Conservation (phyloP, 2,113 vertebrate genomes). For the Dendrocopos noguchii region DNA sequence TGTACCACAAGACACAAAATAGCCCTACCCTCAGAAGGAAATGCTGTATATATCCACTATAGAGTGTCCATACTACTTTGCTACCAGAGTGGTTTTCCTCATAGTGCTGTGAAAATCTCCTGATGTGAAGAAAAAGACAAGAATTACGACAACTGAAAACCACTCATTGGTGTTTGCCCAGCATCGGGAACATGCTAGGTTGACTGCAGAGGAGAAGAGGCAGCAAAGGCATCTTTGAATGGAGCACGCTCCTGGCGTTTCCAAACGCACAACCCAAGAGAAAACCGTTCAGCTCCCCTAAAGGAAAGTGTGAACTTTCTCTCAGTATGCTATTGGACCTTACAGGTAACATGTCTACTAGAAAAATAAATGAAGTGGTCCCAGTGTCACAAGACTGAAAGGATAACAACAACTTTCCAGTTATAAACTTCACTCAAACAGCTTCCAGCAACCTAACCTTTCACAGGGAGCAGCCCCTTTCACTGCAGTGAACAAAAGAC, state of each 20-base stretch:
- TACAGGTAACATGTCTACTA: neutral
- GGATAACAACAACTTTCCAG: neutral
- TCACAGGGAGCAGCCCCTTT: neutral
- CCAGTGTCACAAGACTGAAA: neutral
- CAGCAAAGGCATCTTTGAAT: neutral
- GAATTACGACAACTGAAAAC: neutral
- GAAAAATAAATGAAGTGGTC: neutral
- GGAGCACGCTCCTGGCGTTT: neutral
- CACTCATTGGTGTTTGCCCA: neutral
- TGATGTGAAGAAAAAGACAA: neutral
- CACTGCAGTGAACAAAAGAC: neutral
- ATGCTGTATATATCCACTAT: neutral
- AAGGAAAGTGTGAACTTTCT: neutral
- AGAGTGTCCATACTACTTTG: neutral
- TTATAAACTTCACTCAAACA: neutral
- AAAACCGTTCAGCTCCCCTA: neutral
- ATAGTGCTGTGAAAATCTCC: neutral
- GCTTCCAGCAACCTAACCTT: neutral
- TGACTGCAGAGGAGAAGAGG: no score
- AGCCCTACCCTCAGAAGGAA: neutral
- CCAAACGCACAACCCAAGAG: neutral
- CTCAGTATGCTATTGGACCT: neutral
- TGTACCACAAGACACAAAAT: neutral
- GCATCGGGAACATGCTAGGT: no score
- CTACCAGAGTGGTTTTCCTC: neutral